Evolutionary conservation across 2,888 invertebrate genomes (phyloP).

Genomic region (Ophion ellenae): DNA sequence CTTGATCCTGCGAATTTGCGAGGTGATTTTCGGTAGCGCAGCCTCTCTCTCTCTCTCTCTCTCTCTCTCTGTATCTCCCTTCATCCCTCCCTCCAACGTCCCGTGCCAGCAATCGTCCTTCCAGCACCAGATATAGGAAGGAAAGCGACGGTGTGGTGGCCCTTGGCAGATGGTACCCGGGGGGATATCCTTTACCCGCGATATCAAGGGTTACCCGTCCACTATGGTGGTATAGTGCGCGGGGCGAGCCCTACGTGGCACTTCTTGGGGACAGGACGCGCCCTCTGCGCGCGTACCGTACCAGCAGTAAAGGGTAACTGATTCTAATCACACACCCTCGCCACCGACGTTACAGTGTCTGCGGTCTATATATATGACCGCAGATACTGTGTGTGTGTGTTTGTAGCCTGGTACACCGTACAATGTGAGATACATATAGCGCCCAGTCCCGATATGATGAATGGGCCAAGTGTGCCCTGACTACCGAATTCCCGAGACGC

Average conservation of each 20-base stretch:
- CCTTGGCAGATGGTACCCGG: constrained; percentile 83
- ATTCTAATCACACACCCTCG: constrained; percentile 83
- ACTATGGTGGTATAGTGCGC: constrained; percentile 35
- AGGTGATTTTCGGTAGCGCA: constrained; percentile 9
- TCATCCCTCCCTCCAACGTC: too few species aligned
- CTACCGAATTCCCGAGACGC: constrained; percentile 77
- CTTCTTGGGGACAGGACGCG: constrained; percentile 56
- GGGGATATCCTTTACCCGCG: constrained; percentile 81
- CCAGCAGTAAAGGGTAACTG: constrained; percentile 82
- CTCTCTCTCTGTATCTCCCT: too few species aligned
- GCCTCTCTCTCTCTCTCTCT: too few species aligned
- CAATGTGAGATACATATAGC: constrained; percentile 59
- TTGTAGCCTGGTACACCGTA: constrained; percentile 50
- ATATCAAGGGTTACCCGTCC: constrained; percentile 79
- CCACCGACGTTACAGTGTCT: constrained; percentile 57
- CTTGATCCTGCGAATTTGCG: background rate
- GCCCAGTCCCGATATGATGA: constrained; percentile 79
- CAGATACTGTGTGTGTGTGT: background rate
- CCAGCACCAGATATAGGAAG: constrained; percentile 63
- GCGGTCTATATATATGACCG: background rate
- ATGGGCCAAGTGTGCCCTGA: constrained; percentile 80
- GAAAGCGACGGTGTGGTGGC: constrained; percentile 70
- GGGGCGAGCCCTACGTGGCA: constrained; percentile 34
- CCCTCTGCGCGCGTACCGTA: constrained; percentile 19
- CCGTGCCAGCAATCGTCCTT: constrained; percentile 17